phyloP scores from a whole-genome alignment of 2,797 vertebrate genomes.

The Mionectes olivaceus region DNA sequence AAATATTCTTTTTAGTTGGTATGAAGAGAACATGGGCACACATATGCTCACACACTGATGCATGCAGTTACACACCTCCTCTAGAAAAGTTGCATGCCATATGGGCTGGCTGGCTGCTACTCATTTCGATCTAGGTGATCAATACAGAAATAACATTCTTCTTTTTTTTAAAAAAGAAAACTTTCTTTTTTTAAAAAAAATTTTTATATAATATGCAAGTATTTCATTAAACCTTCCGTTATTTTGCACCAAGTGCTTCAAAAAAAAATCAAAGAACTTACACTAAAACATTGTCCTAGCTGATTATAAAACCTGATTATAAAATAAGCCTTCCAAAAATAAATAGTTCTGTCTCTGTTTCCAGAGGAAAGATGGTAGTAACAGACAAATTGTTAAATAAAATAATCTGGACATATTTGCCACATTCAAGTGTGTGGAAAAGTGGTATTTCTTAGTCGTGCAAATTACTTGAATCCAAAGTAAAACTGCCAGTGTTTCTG shows the following conservation, averaged over 20 bases:
- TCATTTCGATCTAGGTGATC: not conserved
- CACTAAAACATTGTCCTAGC: not conserved
- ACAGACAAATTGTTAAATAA: not conserved
- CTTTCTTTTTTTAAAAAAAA: too few relatives aligned
- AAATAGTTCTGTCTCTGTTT: not conserved
- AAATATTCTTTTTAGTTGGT: not conserved
- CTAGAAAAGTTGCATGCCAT: not conserved
- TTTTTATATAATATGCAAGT: not conserved
- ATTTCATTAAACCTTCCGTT: not conserved
- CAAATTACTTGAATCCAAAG: constrained; percentile 10
- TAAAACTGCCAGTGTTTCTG: not conserved
- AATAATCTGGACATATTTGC: not conserved
- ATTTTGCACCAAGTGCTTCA: not conserved
- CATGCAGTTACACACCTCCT: not conserved
- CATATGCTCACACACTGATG: not conserved
- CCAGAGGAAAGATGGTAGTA: not conserved
- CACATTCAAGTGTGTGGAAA: not conserved
- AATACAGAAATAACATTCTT: not conserved
- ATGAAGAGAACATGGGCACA: not conserved
- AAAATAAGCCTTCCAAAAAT: constrained; percentile 25
- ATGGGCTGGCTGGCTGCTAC: not conserved
- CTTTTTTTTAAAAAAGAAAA: too few relatives aligned
- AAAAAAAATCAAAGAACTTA: not conserved
- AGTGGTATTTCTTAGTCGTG: not conserved
- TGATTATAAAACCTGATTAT: not conserved